Evolutionary conservation across 1,140 invertebrate species (phyloP).

Genomic region (Sitophilus oryzae): DNA sequence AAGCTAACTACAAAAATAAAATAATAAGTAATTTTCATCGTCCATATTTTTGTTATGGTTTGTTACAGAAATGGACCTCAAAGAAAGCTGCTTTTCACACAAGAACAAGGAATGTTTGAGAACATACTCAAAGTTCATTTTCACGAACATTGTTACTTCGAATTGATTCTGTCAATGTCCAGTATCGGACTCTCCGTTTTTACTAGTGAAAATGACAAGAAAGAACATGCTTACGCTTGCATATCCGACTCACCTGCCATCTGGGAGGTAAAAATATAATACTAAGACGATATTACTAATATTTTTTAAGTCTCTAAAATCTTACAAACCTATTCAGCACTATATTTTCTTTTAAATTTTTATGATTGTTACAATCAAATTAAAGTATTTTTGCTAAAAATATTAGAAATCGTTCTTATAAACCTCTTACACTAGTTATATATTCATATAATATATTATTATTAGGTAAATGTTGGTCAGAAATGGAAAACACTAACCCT

Average conservation of each 20-base stretch:
- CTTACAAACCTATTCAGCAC: no score
- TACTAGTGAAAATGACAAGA: conserved; percentile 39
- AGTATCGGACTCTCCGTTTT: conserved; percentile 65
- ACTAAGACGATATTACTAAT: neutral
- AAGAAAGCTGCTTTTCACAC: conserved; percentile 72
- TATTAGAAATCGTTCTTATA: no score
- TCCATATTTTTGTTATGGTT: no score
- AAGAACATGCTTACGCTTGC: conserved; percentile 47
- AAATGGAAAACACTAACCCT: conserved; percentile 72
- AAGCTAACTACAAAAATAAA: no score
- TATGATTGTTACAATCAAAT: no score
- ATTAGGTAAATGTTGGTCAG: conserved; percentile 61
- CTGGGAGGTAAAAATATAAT: conserved; percentile 56
- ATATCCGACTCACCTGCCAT: conserved; percentile 62
- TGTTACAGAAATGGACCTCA: conserved; percentile 71
- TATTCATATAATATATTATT: no score
- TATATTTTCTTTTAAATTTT: no score
- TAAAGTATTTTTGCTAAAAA: no score
- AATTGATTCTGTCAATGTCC: conserved; percentile 64
- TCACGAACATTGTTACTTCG: conserved; percentile 61
- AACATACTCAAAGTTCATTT: conserved; percentile 63
- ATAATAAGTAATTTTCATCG: no score
- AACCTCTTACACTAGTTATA: no score
- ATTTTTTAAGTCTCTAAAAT: no score
- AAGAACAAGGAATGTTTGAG: conserved; percentile 68